These are phyloP conservation scores for Platalea minor DNA, from an alignment of 2,797 vertebrate species.

Conservation along the genomic window DNA sequence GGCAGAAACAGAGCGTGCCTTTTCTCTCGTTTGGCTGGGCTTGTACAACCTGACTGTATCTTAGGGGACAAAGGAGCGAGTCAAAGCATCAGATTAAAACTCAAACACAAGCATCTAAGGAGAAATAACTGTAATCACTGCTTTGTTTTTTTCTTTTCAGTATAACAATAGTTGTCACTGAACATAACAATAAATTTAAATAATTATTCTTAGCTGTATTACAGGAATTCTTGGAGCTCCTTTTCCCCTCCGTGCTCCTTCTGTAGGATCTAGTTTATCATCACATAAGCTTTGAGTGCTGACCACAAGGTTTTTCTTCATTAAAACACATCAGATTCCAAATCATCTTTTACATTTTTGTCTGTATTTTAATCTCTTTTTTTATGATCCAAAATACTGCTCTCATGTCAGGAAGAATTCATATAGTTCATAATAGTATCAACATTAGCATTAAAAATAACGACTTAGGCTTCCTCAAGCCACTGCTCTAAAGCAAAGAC, in stretches of 20 bases:
- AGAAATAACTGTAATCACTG: background rate
- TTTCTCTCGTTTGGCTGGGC: background rate
- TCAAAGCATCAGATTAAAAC: background rate
- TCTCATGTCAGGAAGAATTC: background rate
- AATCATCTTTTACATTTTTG: background rate
- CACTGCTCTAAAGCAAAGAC: background rate
- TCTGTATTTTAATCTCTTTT: background rate
- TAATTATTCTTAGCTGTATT: background rate
- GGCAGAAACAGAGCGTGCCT: background rate
- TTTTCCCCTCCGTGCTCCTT: background rate
- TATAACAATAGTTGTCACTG: background rate
- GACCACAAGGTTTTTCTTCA: background rate
- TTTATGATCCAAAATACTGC: background rate
- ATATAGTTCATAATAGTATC: background rate
- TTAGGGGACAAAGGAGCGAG: fast-evolving
- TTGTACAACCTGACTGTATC: background rate
- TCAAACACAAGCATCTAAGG: background rate
- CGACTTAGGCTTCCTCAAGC: background rate
- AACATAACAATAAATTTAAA: background rate
- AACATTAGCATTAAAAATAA: background rate
- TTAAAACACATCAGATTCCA: background rate
- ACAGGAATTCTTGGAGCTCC: background rate
- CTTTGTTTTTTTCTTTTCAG: background rate
- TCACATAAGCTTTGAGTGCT: background rate
- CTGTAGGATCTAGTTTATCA: background rate